Evolutionary conservation across 2,888 invertebrate genomes (phyloP), one percentile per base, ranked within the genome.

Genomic region (Frankliniella fusca): DNA sequence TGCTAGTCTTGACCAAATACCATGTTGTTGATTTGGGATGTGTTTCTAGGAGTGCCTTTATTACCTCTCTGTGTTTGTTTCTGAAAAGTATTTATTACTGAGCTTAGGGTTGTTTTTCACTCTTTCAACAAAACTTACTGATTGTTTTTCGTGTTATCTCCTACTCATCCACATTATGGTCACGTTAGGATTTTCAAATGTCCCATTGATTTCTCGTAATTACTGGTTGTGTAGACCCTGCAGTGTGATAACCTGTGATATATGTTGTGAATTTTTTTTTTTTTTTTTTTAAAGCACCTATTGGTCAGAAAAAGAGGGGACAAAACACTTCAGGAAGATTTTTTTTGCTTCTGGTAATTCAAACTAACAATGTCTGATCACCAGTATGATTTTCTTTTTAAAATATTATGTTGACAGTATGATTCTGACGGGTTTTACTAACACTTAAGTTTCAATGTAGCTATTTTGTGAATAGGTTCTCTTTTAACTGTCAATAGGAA

Each of bases 161-260:
- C 15, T 20, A 54, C 15, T 15, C 15, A 61, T 61, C 61, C 10
- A 7, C 15, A 15, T 61, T 38, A 38, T 38, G 38, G 38, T 38
- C 38, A 38, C 2, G 38, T 38, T 38, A 2, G 5, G 18, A 10
- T 61, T 61, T 61, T 12, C 7, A n/a, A 20, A 20, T 61, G 20
- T 61, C 61, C 18, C 18, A 61, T 15, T n/a, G 10, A 27, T 11
- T 76, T 23, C 70, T 76, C 11, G 70, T 27, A 10, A 76, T 76
- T 76, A 38, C 38, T 76, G 23, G 27, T 76, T 23, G 12, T 76
- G 27, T 76, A 76, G 70, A 23, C 27, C 70, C 70, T 76, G 70
- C 12, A 23, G 27, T 76, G 70, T 76, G 70, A 76, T 76, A 23
- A 76, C 70, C 70, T 76, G 70, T 76, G 70, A 76, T 76, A 76